Base-by-base conservation (phyloP, 1,140 invertebrate genomes). In the Mactra quadrangularis region DNA sequence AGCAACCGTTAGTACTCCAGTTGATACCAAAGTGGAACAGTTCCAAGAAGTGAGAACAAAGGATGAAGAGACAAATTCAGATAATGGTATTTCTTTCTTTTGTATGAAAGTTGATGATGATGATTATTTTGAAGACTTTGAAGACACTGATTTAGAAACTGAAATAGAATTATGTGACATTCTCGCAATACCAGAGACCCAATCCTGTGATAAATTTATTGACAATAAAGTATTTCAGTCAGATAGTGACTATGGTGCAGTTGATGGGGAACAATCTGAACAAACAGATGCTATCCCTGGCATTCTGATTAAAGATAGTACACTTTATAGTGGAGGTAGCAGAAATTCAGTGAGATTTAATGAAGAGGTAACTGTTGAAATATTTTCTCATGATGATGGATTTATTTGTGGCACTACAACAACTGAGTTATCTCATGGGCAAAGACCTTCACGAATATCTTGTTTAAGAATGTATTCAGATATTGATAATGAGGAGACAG, bases 361-460 rank as follows among this genome's bases (percentile, higher is more conserved):
- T 53, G 57, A 52, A 66, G 59, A 78, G 38, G 47, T 78, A 11
- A 66, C 33, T 33, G 50, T 78, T n/a, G 60, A 64, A 66, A 78
- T 35, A 27, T 78, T 52, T 66, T 78, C 59, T 25, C 60, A 66
- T 19, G 31, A 35, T 53, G 75, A 66, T 31, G 45, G 45, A 27
- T 13, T 33, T 15, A 11, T 25, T 50, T 52, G 25, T 1, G 45
- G 35, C 25, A n/a, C 75, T 11, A 45, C 45, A 3, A 53, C 35
- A 22, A 33, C 50, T 33, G 35, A 19, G 17, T 29, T 66, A 55
- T 50, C 76, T 17, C 29, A 66, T 0, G 60, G 76, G 11, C 31
- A 66, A 55, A 29, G 50, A 11, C 47, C 59, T 9, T 55, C 57
- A 29, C 33, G 31, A 13, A 9, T 38, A 19, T 41, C 53, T 38